phyloP scores from a whole-genome alignment of 2,797 vertebrate species.

The Scyliorhinus canicula region DNA sequence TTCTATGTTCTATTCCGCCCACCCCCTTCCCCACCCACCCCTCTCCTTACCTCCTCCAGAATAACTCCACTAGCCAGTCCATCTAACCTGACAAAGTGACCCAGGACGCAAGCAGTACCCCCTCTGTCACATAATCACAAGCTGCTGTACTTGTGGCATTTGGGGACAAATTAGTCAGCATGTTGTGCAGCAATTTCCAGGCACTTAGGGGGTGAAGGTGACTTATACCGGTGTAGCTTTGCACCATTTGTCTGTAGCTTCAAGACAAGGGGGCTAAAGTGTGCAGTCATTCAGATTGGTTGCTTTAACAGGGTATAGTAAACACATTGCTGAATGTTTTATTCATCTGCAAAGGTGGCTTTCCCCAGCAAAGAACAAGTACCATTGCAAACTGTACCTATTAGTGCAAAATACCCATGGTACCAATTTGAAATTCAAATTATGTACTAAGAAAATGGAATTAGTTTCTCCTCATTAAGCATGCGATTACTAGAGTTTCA shows the following conservation, averaged over 20 bases:
- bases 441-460: neutral
- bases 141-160: neutral
- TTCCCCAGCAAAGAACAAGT: neutral
- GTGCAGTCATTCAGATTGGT: neutral
- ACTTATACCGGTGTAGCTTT: neutral
- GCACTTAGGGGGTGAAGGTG: neutral
- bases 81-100: neutral
- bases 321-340: neutral
- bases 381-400: neutral
- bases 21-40: no score
- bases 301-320: neutral
- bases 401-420: conserved; percentile 16
- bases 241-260: neutral
- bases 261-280: neutral
- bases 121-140: neutral
- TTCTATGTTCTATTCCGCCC: no score
- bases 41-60: no score
- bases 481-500: neutral
- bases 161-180: neutral
- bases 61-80: no score
- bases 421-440: conserved; percentile 6
- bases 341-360: neutral
- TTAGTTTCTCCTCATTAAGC: conserved; percentile 11
- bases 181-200: neutral
- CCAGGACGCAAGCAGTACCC: neutral